Percentiles rank a stretch among this genome's conserved stretches.
Conservation (phyloP, 2,113 vertebrate genomes). For the Epinephelus cyanopodus region DNA sequence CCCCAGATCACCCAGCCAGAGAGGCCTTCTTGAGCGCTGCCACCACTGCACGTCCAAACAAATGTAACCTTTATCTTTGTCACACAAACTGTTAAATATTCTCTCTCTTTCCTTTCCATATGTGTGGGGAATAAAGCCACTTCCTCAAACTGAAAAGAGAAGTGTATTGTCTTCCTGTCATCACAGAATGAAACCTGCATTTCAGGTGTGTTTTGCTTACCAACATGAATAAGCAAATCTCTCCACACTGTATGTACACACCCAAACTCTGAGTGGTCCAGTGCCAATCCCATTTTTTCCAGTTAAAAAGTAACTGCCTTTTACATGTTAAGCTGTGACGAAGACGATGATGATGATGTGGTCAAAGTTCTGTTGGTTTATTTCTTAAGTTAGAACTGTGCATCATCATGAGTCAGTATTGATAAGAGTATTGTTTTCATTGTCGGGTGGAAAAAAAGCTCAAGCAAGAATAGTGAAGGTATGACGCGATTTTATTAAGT, state of each 20-base stretch:
- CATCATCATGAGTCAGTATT: not conserved
- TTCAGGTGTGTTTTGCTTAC: not conserved
- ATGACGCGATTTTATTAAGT: not conserved
- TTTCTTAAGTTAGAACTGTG: not conserved
- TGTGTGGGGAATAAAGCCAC: slow-evolving; percentile 10
- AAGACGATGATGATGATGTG: not conserved
- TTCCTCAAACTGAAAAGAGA: slow-evolving; percentile 52
- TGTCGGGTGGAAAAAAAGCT: not conserved
- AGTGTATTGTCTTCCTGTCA: not conserved
- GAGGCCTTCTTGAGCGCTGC: not conserved
- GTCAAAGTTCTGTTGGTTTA: not conserved
- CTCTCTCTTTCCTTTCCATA: not conserved
- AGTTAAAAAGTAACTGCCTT: slow-evolving; percentile 26
- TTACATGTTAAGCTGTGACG: not conserved
- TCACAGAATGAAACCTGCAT: not conserved
- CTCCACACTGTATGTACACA: not conserved
- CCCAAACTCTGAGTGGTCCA: slow-evolving; percentile 4
- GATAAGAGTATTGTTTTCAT: not conserved
- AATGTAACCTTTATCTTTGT: not conserved
- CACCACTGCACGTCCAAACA: not conserved
- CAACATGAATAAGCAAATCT: not conserved
- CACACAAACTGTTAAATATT: not conserved
- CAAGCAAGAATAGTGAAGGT: not conserved
- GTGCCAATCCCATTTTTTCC: not conserved
- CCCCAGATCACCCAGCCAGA: not conserved